Percentiles rank a stretch among this genome's conserved stretches.
Conservation (phyloP, 2,888 invertebrate species). For the Odontothrips loti region DNA sequence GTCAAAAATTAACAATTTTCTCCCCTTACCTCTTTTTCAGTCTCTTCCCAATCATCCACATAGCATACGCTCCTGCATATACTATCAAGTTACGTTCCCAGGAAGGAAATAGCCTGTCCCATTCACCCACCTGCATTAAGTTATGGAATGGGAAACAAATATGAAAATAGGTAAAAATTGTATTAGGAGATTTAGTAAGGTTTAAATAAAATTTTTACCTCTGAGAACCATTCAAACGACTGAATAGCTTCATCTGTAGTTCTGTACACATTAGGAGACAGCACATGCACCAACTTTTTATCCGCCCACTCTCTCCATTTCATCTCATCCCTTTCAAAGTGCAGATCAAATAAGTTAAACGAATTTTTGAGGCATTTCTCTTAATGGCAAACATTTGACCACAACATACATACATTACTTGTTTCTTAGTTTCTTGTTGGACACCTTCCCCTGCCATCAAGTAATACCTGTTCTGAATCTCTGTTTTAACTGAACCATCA, state of each 20-base stretch:
- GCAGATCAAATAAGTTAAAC: conserved; percentile 25
- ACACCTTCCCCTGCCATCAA: conserved; percentile 54
- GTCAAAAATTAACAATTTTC: conserved; percentile 13
- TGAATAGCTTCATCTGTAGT: conserved; percentile 77
- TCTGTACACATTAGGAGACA: conserved; percentile 96
- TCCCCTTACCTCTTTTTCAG: conserved; percentile 68
- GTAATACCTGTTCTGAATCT: conserved; percentile 84
- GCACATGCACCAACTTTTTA: conserved; percentile 78
- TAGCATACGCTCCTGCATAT: conserved; percentile 87
- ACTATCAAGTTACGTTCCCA: conserved; percentile 85
- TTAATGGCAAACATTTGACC: background rate
- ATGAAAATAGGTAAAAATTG: background rate
- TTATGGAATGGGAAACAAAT: conserved; percentile 28
- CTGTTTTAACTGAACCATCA: conserved; percentile 61
- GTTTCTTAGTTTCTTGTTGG: conserved; percentile 46
- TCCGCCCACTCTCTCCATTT: conserved; percentile 97
- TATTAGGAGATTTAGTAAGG: background rate
- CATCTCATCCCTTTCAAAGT: conserved; percentile 72
- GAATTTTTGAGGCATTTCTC: too few relatives aligned
- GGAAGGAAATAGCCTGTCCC: conserved; percentile 80
- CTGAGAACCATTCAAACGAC: conserved; percentile 91
- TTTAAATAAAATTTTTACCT: conserved; percentile 47
- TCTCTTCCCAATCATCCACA: conserved; percentile 88
- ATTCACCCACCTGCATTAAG: conserved; percentile 70
- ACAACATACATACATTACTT: conserved; percentile 42